Evolutionary conservation across 2,888 invertebrate species (phyloP).

Genomic region (Maniola hyperantus): DNA sequence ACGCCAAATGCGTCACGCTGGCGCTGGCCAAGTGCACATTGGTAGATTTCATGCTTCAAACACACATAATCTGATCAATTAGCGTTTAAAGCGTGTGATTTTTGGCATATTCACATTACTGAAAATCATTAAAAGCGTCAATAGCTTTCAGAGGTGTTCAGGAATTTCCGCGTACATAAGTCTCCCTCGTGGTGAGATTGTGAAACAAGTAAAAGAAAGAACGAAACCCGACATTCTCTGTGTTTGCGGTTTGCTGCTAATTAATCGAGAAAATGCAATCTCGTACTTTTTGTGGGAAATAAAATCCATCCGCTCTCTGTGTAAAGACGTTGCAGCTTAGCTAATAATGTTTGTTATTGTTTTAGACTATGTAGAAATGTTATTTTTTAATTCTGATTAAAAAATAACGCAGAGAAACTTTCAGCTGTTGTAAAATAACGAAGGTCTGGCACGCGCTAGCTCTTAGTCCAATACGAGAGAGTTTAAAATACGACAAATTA

Average conservation of each 20-base stretch:
- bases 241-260: constrained; percentile 31
- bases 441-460: too few relatives aligned
- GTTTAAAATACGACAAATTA: too few relatives aligned
- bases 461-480: too few relatives aligned
- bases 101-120: neutral
- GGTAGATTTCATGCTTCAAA: too few relatives aligned
- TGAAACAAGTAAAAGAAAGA: neutral
- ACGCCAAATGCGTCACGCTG: too few relatives aligned
- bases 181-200: neutral
- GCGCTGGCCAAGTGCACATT: too few relatives aligned
- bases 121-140: neutral
- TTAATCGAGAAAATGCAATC: constrained; percentile 33
- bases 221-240: constrained; percentile 11
- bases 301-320: constrained; percentile 1
- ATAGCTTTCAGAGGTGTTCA: neutral
- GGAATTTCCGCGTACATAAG: neutral
- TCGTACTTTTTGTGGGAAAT: constrained; percentile 26
- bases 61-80: too few relatives aligned
- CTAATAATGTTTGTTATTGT: neutral
- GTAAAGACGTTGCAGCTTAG: neutral
- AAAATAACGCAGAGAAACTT: too few relatives aligned
- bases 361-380: neutral
- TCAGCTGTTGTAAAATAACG: too few relatives aligned
- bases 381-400: too few relatives aligned
- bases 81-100: neutral